Base-by-base conservation (phyloP, 2,113 vertebrate genomes). In the Stegastes partitus region DNA sequence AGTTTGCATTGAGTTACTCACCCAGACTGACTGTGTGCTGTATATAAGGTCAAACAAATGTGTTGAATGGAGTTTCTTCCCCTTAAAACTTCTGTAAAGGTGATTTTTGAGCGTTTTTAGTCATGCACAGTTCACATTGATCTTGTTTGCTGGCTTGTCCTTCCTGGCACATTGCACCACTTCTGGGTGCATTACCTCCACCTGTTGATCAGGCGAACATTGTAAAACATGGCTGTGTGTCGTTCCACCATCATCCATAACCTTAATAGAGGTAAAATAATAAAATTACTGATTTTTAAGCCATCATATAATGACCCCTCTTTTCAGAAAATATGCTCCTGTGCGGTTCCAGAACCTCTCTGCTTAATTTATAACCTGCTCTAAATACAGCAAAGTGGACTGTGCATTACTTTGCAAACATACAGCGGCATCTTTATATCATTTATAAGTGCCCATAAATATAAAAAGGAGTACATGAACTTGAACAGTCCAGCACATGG, bases 401-500 rank as follows among this genome's bases (percentile, higher is more conserved):
- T 54, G 8, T 22, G 14, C 2, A 22, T 22, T 18, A 22, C 26
- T 53, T 18, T 0, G 22, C 18, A 54, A 39, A 21, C 4, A 21
- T 19, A 45, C 31, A 69, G 44, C 51, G 34, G 42, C 10, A 51
- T 12, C 26, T 57, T 37, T 49, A 37, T 9, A 64, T 54, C 39
- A 42, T 42, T 12, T 42, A 3, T 42, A 42, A 16, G 53, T 44
- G 4, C 25, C n/a, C 47, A 67, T 67, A 18, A 39, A 59, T 59
- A 37, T 37, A 5, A 10, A 23, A 15, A 26, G 15, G 39, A 37
- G 37, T 28, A 22, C 9, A 53, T 56, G 45, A 56, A 57, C 63
- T 55, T 56, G 25, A 63, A 68, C 70, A 49, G 39, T 57, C 5
- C 55, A 42, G 16, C 47, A 67, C 19, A 19, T 19, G 7, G 22